Evolutionary conservation across 2,797 vertebrate species (phyloP).

Genomic region (Sebastes variabilis): DNA sequence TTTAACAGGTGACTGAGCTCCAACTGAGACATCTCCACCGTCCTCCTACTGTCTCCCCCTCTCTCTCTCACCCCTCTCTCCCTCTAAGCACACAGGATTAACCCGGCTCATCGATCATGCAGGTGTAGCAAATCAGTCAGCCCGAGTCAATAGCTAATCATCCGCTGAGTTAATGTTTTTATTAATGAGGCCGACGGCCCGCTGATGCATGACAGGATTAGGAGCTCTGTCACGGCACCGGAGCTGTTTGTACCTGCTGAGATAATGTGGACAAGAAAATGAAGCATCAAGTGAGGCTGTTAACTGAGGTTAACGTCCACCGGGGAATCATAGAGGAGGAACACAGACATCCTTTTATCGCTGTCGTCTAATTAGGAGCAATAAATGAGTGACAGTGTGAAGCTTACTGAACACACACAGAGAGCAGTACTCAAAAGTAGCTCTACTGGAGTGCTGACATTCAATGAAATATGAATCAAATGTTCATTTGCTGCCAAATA

Average conservation of each 20-base stretch:
- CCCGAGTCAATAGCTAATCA: constrained; percentile 60
- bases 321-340: background rate
- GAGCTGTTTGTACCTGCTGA: constrained; percentile 27
- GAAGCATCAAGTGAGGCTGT: constrained; percentile 8
- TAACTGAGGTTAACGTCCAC: constrained; percentile 19
- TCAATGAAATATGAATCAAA: constrained; percentile 19
- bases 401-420: background rate
- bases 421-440: background rate
- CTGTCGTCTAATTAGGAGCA: constrained; percentile 10
- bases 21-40: constrained; percentile 36
- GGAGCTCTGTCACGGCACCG: background rate
- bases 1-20: constrained; percentile 47
- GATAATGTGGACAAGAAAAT: constrained; percentile 13
- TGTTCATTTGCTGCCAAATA: background rate
- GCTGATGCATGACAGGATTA: constrained; percentile 14
- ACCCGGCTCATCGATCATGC: constrained; percentile 41
- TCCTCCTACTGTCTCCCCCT: constrained; percentile 2
- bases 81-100: constrained; percentile 43
- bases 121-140: constrained; percentile 42
- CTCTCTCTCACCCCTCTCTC: background rate
- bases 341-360: background rate
- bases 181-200: constrained; percentile 54
- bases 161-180: constrained; percentile 55
- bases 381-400: constrained; percentile 3
- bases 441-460: background rate